Evolutionary conservation across 2,888 invertebrate genomes (phyloP), one percentile per base, ranked within the genome.

Genomic region (Epinotia demarniana): DNA sequence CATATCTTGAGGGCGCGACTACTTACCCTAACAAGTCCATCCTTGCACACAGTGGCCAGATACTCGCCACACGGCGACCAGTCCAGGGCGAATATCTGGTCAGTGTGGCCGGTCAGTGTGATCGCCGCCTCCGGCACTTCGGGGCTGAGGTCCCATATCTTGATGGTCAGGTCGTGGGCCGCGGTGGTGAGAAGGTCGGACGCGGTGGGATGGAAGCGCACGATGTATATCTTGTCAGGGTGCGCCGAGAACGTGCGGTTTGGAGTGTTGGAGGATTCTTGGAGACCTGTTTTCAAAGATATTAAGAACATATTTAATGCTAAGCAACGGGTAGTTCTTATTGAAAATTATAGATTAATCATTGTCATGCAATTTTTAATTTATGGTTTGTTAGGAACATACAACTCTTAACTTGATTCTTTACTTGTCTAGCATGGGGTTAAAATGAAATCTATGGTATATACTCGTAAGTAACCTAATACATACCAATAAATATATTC

Each of bases 21-120:
- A 39, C 39, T 39, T 43, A 96, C 94, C 86, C 96, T 94, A 70
- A 97, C 95, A 83, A 97, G 96, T 46, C 97, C 97, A 91, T 99
- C 99, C 86, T 97, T 98, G 90, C 98, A 98, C 0, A 98, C 96
- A 0, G 98, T 98, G 13, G 98, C 98, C 78, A 98, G 95, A 81
- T 96, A 96, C 46, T 95, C 95, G 1, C 99, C 99, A 85, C 98
- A 98, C 0, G 98, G 97, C 76, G 98, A 98, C 99, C 99, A 99
- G 3, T 98, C 97, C 81, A 98, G 94, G 75, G 98, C 97, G 82
- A 99, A 98, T 86, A 99, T 97, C 92, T 98, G 98, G 84, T 98
- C 98, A 0, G 96, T 96, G 82, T 98, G 98, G 0, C 92, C 97
- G 13, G 95, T 95, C 6, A 98, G 89, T 1, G 95, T 94, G 77